Evolutionary conservation across 2,888 invertebrate species (phyloP), one percentile per base, ranked within the genome.

Genomic region (Drosophila neonasuta): DNA sequence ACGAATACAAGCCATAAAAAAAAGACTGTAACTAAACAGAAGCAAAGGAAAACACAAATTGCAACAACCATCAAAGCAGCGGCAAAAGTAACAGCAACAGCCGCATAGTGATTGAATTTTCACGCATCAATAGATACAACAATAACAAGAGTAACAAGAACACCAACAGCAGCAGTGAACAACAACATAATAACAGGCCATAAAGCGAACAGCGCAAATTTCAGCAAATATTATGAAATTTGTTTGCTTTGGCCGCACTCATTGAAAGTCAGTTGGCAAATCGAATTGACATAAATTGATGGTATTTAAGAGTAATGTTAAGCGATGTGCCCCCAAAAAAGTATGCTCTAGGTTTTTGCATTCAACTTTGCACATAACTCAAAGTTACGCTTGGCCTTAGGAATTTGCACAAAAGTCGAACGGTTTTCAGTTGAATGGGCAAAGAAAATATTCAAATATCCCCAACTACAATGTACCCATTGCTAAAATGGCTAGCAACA

Each of bases 21-120:
- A 71, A 75, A 77, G 67, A 66, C 56, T 73, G 70, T 81, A 81
- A 79, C 79, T 79, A 84, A 75, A 71, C 66, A 71, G 69, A 46
- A 57, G 68, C 52, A 56, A 73, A 68, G 66, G 71, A 71, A 80
- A 76, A 74, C 64, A 68, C 78, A 78, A 82, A 68, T 74, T 81
- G 79, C 77, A 71, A 74, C 67, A 50, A 30, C 76, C 74, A 64
- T 60, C 63, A 62, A 67, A 61, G 44, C 20, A 64, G 45, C 36
- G 24, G 51, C 63, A 41, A 51, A 46, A 55, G 44, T 59, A 39
- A 39, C 39, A 70, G 74, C 64, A 68, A 67, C 77, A 69, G 68
- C 41, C 68, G 50, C 54, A 65, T 66, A 70, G 68, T 75, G 81
- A 86, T 83, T 86, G 83, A 86, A 86, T 86, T 86, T 85, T 78